Evolutionary conservation across 2,797 vertebrate species (phyloP), one percentile per base, ranked within the genome.

Genomic region (Decapterus maruadsi): DNA sequence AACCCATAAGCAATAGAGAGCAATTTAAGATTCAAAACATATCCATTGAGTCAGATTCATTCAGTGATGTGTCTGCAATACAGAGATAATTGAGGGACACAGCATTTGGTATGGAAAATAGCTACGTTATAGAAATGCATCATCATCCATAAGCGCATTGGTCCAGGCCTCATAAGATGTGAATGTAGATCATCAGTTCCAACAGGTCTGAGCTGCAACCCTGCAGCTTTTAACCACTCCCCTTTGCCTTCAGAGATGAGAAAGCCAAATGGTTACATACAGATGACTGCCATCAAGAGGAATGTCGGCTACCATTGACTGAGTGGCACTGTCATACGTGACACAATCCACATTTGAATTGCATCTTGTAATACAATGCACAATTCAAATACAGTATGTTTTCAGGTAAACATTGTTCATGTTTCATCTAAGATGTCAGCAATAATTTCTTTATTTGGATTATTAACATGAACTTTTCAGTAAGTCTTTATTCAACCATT

Each of bases 11-110:
- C 0, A 11, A 74, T 26, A 63, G 75, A 86, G 76, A 65, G 26
- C 60, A 86, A 82, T 91, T 78, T 77, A 83, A 75, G 74, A 82
- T 82, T 78, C 68, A 84, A 66, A 67, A 31, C 36, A 43, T 66
- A 55, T 64, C 68, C 40, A 36, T 55, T 75, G 84, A 87, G 56
- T 87, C 83, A 89, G 20, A 78, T 29, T 59, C 29, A 40, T 40
- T 46, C 31, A 0, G 56, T 20, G 58, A 68, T 45, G 57, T 34
- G 66, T 64, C 38, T 62, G 58, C 67, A 72, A 61, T 56, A 54
- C 29, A 10, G 48, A 64, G 11, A 71, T 40, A 69, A 31, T 34
- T 56, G 38, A 72, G 61, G 68, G 36, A 48, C 16, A 62, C 29
- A 68, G 67, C 64, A 70, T 31, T 81, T 71, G 34, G 26, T 70